Conservation (phyloP, 2,113 vertebrate species). For the Catharus bicknelli region DNA sequence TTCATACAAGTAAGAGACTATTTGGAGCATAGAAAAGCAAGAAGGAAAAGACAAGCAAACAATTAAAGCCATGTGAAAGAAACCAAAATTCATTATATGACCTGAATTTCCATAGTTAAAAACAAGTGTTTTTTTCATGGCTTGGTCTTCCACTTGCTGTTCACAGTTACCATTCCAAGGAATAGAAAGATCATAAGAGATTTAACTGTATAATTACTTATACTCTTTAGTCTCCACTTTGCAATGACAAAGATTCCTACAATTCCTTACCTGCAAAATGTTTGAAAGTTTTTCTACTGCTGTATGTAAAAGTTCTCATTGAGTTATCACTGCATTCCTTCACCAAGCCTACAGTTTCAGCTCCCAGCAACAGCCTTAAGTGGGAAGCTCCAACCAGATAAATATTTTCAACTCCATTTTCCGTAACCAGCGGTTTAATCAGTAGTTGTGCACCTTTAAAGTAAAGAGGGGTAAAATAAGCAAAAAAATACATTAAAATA, state of each 20-base stretch:
- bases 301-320: slow-evolving; percentile 88
- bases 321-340: slow-evolving; percentile 89
- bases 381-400: slow-evolving; percentile 87
- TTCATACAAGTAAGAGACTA: not conserved
- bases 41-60: not conserved
- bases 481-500: not conserved
- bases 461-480: not conserved
- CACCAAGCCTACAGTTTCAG: slow-evolving; percentile 89
- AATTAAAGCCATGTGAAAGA: not conserved
- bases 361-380: slow-evolving; percentile 84
- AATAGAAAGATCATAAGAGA: rapidly evolving
- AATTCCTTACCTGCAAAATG: slow-evolving; percentile 80
- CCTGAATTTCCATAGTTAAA: not conserved
- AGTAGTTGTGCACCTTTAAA: slow-evolving; percentile 87
- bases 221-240: not conserved
- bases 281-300: slow-evolving; percentile 85
- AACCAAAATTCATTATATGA: not conserved
- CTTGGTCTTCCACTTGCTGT: not conserved
- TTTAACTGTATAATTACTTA: not conserved
- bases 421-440: slow-evolving; percentile 78
- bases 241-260: not conserved
- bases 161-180: not conserved
- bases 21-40: not conserved
- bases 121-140: not conserved
- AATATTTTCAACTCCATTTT: slow-evolving; percentile 76